Base-by-base conservation (phyloP, 2,797 vertebrate genomes). In the Acanthurus lineatus region DNA sequence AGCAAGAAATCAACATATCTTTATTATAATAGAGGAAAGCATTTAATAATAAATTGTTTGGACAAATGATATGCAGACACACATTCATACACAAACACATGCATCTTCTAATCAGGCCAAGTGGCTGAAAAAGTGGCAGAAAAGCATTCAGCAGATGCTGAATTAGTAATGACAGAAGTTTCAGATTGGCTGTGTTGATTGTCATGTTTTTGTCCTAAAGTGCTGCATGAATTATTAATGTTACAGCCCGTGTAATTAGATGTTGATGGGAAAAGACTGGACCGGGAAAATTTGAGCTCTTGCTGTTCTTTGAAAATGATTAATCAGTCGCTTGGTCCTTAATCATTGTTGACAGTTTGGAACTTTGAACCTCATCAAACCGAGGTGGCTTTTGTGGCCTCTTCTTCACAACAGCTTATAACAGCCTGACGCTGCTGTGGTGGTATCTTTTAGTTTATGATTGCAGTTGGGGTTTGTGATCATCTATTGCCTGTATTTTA, bases 191-290 rank as follows among this genome's bases (percentile, higher is more conserved):
- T 86, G 77, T 87, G 86, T 84, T 91, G 87, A 91, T 93, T 91
- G 89, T 90, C 75, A 81, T 87, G 84, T 89, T 93, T 93, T 85
- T 89, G 88, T 91, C 89, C 84, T 77, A 83, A 93, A 93, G 90
- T 90, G 80, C 79, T 71, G 58, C 77, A 91, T 94, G 90, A 94
- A 95, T 95, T 91, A 95, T 95, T 94, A 74, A 95, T 94, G 61
- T 83, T 80, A 64, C 68, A 76, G 77, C 84, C 86, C 74, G 64
- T 73, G 72, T 86, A 90, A 93, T 90, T 76, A 81, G 75, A 87
- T 69, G 62, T 69, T 90, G 85, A 91, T 84, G 79, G 72, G 74
- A 88, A 88, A 87, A 77, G 68, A 89, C 77, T 53, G 53, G 68
- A 88, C 64, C 20, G 28, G 71, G 66, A 86, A 78, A 88, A 84